phyloP scores from a whole-genome alignment of 2,888 invertebrate species.

The Parnassius smintheus region DNA sequence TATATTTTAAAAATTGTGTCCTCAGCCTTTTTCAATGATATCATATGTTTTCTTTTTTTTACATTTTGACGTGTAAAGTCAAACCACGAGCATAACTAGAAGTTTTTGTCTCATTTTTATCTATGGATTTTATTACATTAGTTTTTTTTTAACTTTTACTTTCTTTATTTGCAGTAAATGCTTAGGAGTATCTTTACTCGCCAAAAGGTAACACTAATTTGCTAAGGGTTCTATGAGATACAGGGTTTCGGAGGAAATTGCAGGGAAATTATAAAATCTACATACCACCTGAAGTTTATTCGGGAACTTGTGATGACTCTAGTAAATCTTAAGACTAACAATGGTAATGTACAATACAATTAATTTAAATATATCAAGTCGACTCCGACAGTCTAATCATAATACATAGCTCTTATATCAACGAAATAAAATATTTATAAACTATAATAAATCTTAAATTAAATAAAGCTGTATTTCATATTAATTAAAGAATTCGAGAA shows the following conservation, averaged over 20 bases:
- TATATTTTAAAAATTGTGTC: conserved; percentile 78
- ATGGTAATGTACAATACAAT: conserved; percentile 35
- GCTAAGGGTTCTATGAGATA: conserved; percentile 74
- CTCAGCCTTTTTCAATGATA: conserved; percentile 80
- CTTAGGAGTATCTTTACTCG: conserved; percentile 46
- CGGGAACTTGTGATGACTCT: conserved; percentile 53
- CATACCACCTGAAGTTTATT: conserved; percentile 42
- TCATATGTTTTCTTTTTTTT: conserved; percentile 59
- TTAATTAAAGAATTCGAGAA: conserved; percentile 27
- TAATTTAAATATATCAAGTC: conserved; percentile 27
- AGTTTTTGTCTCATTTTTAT: too few relatives aligned
- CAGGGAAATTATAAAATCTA: conserved; percentile 37
- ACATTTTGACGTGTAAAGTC: conserved; percentile 46
- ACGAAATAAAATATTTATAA: conserved; percentile 21
- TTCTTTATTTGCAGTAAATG: neutral
- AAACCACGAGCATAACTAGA: too few relatives aligned
- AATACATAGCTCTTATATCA: conserved; percentile 4
- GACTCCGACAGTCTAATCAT: conserved; percentile 1
- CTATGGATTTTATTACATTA: too few relatives aligned
- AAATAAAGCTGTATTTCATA: conserved; percentile 26
- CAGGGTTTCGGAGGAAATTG: conserved; percentile 61
- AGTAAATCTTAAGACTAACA: conserved; percentile 44
- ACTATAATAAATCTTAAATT: conserved; percentile 31
- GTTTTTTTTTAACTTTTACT: neutral
- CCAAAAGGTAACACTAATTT: conserved; percentile 61